Conservation (phyloP, 2,113 vertebrate species). For the Orcinus orca region DNA sequence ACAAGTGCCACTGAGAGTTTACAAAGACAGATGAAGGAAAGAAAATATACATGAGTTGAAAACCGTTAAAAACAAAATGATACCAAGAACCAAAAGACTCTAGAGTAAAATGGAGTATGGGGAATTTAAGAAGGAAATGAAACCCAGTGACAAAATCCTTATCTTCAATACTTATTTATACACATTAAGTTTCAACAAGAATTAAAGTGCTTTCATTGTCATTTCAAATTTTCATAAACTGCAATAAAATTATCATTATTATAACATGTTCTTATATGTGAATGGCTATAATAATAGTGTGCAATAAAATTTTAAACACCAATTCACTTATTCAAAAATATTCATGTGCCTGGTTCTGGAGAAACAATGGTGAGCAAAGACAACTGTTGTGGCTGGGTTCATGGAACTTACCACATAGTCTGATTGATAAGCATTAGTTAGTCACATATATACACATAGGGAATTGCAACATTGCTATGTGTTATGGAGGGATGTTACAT, state of each 20-base stretch:
- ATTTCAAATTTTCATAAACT: not conserved
- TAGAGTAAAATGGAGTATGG: not conserved
- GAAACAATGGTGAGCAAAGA: not conserved
- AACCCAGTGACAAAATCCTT: not conserved
- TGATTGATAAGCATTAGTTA: not conserved
- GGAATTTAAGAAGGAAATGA: not conserved
- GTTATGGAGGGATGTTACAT: not conserved
- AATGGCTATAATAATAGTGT: not conserved
- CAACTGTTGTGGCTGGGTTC: not conserved
- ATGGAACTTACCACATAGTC: not conserved
- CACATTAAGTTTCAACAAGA: not conserved
- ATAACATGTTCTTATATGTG: not conserved
- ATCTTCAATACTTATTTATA: not conserved
- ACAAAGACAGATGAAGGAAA: not conserved
- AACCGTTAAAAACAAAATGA: not conserved
- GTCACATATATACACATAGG: not conserved
- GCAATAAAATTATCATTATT: not conserved
- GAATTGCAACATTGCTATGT: not conserved
- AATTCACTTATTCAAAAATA: not conserved
- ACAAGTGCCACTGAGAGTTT: not conserved
- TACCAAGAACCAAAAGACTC: not conserved
- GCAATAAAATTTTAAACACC: not conserved
- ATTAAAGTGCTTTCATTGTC: not conserved
- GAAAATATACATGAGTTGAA: not conserved
- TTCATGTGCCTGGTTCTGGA: not conserved